Evolutionary conservation across 2,797 vertebrate genomes (phyloP), one percentile per base, ranked within the genome.

Genomic region (Channa striata): DNA sequence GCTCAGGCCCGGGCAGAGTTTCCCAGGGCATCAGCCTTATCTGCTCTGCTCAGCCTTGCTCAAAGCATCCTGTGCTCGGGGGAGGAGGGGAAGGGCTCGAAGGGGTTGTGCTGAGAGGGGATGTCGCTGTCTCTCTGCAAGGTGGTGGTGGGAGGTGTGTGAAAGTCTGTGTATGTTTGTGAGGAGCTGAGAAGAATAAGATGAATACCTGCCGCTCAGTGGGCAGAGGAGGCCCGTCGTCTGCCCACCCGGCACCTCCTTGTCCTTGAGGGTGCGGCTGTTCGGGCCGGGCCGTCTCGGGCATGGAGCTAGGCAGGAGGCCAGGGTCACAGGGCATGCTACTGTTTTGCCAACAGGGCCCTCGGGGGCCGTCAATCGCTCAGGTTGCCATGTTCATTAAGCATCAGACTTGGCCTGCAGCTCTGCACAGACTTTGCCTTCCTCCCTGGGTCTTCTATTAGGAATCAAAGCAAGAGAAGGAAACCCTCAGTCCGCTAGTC

Each of bases 1-100:
- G 78, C 91, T 91, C 85, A 83, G 84, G 79, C 79, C 66, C 77
- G 91, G 92, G 93, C 91, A 94, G 92, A 89, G 87, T 92, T 95
- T 95, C 94, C 93, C 93, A 94, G 93, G 93, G 92, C 93, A 92
- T 91, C 86, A 78, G 90, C 81, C 93, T 95, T 95, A 94, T 95
- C 93, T 94, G 78, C 84, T 87, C 87, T 44, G 57, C 82, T 93
- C 93, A 94, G 93, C 90, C 89, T 87, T 73, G 85, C 83, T 88
- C 81, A 89, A 91, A 68, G 67, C 91, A 97, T 97, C 95, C 95
- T 96, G 95, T 93, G 90, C 91, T 82, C 81, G 78, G 89, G 89
- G 78, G 81, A 83, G 87, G 86, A 72, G 72, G 82, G 80, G 77
- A 78, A 86, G 80, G 57, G 76, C 48, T 67, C 1, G n/a, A 60